Evolutionary conservation across 1,140 invertebrate species (phyloP).

Genomic region (Temnothorax nylanderi): DNA sequence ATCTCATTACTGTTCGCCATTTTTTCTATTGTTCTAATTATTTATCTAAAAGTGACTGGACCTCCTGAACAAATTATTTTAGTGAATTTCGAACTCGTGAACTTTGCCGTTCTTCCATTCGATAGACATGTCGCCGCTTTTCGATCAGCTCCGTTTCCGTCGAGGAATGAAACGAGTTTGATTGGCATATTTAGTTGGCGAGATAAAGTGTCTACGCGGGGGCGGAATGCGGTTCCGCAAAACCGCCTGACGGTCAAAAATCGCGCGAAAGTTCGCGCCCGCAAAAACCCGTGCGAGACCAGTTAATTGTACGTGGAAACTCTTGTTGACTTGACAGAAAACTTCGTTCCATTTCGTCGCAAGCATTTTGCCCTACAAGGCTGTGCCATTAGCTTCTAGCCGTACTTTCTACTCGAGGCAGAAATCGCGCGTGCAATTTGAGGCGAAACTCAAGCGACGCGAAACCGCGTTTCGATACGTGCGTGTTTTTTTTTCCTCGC

Average conservation of each 20-base stretch:
- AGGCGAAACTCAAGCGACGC: slow-evolving; percentile 23
- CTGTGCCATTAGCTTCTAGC: not conserved
- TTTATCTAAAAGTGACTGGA: not conserved
- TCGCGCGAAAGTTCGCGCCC: slow-evolving; percentile 1
- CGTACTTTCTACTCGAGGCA: slow-evolving; percentile 41
- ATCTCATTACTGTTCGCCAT: not conserved
- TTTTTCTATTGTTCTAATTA: not conserved
- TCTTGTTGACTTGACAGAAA: slow-evolving; percentile 17
- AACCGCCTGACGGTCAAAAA: not conserved
- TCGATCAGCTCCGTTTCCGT: not conserved
- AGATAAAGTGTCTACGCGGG: not conserved
- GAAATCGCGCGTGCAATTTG: slow-evolving; percentile 33
- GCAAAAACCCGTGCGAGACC: not conserved
- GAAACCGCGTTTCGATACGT: not conserved
- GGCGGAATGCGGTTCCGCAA: not conserved
- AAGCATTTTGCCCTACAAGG: slow-evolving; percentile 19
- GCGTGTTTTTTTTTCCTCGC: not conserved
- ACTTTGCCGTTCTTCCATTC: not conserved
- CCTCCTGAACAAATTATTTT: not conserved
- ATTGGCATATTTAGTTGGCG: not conserved
- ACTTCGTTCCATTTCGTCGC: not conserved
- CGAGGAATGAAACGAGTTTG: slow-evolving; percentile 22
- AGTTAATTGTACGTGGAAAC: not conserved
- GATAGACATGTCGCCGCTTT: not conserved
- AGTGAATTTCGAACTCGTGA: not conserved